Conservation (phyloP, 2,888 invertebrate genomes). For the Xanthorhoe designata region DNA sequence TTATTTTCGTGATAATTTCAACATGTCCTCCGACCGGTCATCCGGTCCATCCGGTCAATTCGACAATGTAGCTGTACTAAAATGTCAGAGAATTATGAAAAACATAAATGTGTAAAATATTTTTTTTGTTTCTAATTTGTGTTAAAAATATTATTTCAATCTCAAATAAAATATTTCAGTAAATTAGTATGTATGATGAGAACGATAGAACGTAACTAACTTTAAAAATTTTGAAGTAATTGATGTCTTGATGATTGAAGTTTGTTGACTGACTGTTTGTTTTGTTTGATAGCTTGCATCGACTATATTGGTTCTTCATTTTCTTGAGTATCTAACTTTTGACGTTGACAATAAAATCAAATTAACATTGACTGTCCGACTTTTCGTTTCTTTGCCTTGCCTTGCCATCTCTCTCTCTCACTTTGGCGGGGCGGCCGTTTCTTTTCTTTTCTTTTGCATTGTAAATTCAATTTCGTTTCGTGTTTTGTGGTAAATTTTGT, state of each 20-base stretch:
- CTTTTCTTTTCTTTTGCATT: too few species aligned
- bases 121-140: neutral
- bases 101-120: neutral
- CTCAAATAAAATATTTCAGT: too few species aligned
- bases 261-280: neutral
- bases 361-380: neutral
- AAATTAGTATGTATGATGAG: neutral
- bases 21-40: slow-evolving; percentile 71
- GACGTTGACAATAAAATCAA: neutral
- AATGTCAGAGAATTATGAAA: neutral
- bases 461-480: too few species aligned
- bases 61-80: neutral
- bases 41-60: slow-evolving; percentile 70
- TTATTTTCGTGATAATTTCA: slow-evolving; percentile 76
- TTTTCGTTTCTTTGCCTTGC: neutral
- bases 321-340: neutral
- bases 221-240: too few species aligned
- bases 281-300: neutral
- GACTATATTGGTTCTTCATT: too few species aligned
- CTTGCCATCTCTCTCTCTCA: neutral
- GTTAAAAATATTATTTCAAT: neutral
- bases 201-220: neutral
- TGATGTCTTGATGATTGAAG: too few species aligned
- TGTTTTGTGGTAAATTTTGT: too few species aligned
- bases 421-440: too few species aligned